Evolutionary conservation across 2,113 vertebrate genomes (phyloP).

Genomic region (Cisticola juncidis): DNA sequence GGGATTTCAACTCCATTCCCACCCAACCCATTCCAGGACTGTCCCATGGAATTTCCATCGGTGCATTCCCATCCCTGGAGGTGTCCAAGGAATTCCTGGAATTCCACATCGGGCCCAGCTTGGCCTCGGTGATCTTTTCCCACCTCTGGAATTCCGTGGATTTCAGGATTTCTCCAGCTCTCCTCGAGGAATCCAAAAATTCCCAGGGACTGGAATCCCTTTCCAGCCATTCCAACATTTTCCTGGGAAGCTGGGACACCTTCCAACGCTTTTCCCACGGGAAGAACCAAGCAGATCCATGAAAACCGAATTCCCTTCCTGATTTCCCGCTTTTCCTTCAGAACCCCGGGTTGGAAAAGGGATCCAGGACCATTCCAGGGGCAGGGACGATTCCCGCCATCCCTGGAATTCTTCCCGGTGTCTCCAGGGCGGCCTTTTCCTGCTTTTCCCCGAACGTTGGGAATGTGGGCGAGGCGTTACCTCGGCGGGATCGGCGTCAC

Average conservation of each 20-base stretch:
- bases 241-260: neutral
- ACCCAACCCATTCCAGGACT: neutral
- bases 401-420: neutral
- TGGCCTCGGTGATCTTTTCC: neutral
- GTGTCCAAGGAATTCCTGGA: neutral
- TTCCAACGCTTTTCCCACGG: neutral
- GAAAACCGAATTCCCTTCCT: rapidly evolving
- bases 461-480: neutral
- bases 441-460: neutral
- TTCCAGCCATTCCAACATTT: neutral
- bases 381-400: neutral
- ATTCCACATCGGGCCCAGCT: neutral
- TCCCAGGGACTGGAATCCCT: neutral
- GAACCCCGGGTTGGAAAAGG: neutral
- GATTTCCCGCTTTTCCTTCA: neutral
- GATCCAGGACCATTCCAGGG: neutral
- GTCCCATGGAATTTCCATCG: neutral
- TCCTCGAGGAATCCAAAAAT: no score
- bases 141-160: neutral
- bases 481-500: neutral
- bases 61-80: neutral
- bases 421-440: neutral
- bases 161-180: neutral
- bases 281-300: rapidly evolving
- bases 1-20: neutral